Evolutionary conservation across 2,888 invertebrate species (phyloP).

Genomic region (Stramonita haemastoma): DNA sequence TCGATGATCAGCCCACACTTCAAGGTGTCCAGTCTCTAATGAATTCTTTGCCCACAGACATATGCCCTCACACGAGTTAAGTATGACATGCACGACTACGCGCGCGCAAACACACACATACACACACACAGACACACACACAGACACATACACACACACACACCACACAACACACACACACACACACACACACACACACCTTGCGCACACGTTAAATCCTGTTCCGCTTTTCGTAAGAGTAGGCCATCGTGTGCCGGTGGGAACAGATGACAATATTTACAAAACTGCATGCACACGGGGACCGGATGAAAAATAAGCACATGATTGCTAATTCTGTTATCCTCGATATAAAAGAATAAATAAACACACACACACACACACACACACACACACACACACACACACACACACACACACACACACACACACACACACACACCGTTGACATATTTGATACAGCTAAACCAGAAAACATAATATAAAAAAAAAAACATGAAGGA

Average conservation of each 20-base stretch:
- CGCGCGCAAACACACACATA: not conserved
- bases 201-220: too few species aligned
- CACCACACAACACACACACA: not conserved
- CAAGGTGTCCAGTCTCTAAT: too few species aligned
- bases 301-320: too few species aligned
- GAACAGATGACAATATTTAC: too few species aligned
- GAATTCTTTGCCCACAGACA: not conserved
- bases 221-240: too few species aligned
- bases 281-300: too few species aligned
- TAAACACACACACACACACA: too few species aligned
- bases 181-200: not conserved
- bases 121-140: not conserved
- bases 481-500: not conserved
- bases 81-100: not conserved
- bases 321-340: too few species aligned
- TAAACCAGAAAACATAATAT: not conserved
- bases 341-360: too few species aligned
- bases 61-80: not conserved
- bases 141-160: not conserved
- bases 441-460: not conserved
- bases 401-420: not conserved
- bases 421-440: not conserved
- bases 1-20: too few species aligned
- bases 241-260: too few species aligned
- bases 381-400: not conserved